phyloP scores from a whole-genome alignment of 2,113 vertebrate species.

The Microtus ochrogaster region DNA sequence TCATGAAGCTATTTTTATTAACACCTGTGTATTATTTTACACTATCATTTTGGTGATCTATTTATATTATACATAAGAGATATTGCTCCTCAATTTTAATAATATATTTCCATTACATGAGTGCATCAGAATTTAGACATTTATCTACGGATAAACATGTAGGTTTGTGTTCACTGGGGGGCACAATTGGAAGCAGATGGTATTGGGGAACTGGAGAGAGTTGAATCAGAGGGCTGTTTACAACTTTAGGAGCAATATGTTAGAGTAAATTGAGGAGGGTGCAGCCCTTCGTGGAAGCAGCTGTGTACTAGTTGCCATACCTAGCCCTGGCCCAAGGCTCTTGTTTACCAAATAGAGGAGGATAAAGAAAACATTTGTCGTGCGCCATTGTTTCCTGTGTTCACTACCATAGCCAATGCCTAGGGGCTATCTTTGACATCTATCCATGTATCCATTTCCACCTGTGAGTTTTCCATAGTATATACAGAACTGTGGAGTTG shows the following conservation, averaged over 20 bases:
- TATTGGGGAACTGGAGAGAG: neutral
- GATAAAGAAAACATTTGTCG: neutral
- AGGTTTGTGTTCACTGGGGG: neutral
- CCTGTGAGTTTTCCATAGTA: neutral
- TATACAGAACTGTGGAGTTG: neutral
- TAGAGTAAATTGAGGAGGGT: neutral
- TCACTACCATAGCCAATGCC: no score
- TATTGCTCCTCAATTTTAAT: constrained; percentile 22
- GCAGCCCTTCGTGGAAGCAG: no score
- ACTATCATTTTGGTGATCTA: neutral
- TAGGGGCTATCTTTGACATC: neutral
- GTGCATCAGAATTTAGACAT: neutral
- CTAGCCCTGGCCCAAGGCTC: neutral
- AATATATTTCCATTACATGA: neutral
- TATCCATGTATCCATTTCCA: neutral
- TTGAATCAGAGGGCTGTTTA: neutral
- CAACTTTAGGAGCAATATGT: neutral
- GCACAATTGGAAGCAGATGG: neutral
- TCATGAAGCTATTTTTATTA: neutral
- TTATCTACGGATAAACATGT: neutral
- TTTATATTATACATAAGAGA: neutral
- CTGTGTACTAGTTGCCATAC: neutral
- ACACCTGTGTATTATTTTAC: neutral
- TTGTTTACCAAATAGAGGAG: neutral
- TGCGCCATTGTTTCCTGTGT: neutral